phyloP scores from a whole-genome alignment of 2,113 vertebrate species.

The Ginglymostoma cirratum region DNA sequence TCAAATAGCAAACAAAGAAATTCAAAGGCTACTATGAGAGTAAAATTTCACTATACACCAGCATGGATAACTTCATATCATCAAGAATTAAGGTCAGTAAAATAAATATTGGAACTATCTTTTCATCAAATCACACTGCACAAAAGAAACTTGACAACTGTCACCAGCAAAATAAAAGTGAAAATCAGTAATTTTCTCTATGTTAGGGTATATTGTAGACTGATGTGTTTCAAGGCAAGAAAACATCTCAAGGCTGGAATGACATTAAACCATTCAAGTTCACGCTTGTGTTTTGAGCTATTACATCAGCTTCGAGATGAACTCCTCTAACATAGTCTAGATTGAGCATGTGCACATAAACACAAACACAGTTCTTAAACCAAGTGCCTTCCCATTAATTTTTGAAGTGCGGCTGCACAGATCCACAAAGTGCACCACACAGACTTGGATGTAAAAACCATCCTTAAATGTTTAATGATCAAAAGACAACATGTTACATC shows the following conservation, averaged over 20 bases:
- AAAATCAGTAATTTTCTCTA: not conserved
- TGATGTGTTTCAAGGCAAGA: not conserved
- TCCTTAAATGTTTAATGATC: not conserved
- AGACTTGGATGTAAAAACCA: conserved; percentile 1
- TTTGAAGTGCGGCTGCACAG: not conserved
- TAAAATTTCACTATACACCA: not conserved
- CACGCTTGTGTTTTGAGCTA: not conserved
- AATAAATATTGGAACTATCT: not conserved
- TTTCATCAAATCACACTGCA: conserved; percentile 4
- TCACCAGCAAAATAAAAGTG: not conserved
- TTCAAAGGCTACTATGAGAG: not conserved
- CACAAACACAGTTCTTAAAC: conserved; percentile 3
- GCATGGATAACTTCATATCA: not conserved
- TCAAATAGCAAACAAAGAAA: not conserved
- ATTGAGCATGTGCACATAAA: not conserved
- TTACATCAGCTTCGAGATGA: not conserved
- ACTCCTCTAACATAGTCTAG: not conserved
- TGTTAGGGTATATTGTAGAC: not conserved
- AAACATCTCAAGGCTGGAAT: conserved; percentile 1
- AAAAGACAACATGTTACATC: not conserved
- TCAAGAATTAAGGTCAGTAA: not conserved
- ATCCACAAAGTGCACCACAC: not conserved
- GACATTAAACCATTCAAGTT: not conserved
- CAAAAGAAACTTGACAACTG: not conserved
- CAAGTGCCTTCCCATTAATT: not conserved